These are phyloP conservation scores for Fukomys damarensis DNA, from an alignment of 2,113 vertebrate species.

Conservation along the genomic window DNA sequence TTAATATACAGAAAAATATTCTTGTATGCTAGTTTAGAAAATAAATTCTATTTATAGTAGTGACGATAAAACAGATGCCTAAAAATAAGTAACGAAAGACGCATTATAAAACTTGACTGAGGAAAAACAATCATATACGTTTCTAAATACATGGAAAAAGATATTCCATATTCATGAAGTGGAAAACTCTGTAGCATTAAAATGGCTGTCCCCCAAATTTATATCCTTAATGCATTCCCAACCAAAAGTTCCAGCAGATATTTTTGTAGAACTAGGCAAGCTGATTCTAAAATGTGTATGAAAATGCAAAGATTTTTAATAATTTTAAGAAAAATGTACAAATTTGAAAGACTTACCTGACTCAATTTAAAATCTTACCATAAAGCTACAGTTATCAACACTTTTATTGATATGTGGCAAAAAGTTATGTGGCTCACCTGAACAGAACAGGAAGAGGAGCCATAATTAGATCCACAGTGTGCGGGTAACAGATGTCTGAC, in stretches of 20 bases:
- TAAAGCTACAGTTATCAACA: not conserved
- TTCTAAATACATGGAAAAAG: not conserved
- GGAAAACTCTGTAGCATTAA: not conserved
- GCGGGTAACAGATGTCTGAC: not conserved
- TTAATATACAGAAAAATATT: not conserved
- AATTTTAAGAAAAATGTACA: not conserved
- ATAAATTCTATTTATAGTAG: not conserved
- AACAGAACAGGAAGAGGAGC: not conserved
- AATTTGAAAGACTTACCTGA: not conserved
- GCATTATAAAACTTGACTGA: not conserved
- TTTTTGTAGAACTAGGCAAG: not conserved
- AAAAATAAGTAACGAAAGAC: conserved; percentile 23
- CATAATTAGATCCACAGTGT: not conserved
- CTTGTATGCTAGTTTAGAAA: not conserved
- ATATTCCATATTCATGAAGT: not conserved
- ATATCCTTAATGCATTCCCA: not conserved
- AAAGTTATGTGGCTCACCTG: not conserved
- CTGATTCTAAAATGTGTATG: not conserved
- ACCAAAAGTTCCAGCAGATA: not conserved
- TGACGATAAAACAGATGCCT: conserved; percentile 8
- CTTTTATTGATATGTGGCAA: not conserved
- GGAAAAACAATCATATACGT: not conserved
- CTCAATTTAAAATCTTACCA: conserved; percentile 21
- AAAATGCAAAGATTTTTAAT: not conserved
- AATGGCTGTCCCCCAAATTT: not conserved